A percentile compares a stretch with the other conserved stretches of the same genome.
These are phyloP conservation scores for Opisthocomus hoazin DNA, from an alignment of 2,113 vertebrate genomes.

Conservation along the genomic window DNA sequence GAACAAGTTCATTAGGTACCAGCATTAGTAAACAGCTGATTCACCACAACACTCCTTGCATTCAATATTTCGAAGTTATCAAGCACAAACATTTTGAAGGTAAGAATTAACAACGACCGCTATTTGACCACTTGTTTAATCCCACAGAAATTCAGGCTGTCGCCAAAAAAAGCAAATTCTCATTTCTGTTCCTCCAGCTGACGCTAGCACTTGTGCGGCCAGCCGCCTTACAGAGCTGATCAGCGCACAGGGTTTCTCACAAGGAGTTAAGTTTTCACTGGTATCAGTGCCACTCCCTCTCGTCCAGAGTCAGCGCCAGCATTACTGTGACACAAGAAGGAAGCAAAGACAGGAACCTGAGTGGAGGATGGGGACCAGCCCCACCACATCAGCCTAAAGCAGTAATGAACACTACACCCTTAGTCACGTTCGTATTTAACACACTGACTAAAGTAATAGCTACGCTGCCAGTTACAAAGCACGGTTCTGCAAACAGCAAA, in stretches of 20 bases:
- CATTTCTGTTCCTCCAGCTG: neutral
- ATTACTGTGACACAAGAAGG: no score
- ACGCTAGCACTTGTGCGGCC: neutral
- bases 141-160: neutral
- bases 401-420: neutral
- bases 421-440: neutral
- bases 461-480: neutral
- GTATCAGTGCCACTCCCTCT: neutral
- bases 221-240: neutral
- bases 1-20: neutral
- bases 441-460: neutral
- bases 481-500: neutral
- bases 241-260: neutral
- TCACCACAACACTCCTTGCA: neutral
- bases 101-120: neutral
- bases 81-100: neutral
- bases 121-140: neutral
- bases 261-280: neutral
- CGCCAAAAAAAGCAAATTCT: neutral
- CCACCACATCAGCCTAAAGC: neutral
- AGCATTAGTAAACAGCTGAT: neutral
- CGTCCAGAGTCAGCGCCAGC: neutral
- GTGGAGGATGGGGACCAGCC: accelerated
- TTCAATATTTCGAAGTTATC: neutral
- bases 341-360: neutral